A percentile compares a stretch with the other conserved stretches of the same genome.
Evolutionary conservation across 2,113 vertebrate species (phyloP).

Genomic region (Lagopus leucura): DNA sequence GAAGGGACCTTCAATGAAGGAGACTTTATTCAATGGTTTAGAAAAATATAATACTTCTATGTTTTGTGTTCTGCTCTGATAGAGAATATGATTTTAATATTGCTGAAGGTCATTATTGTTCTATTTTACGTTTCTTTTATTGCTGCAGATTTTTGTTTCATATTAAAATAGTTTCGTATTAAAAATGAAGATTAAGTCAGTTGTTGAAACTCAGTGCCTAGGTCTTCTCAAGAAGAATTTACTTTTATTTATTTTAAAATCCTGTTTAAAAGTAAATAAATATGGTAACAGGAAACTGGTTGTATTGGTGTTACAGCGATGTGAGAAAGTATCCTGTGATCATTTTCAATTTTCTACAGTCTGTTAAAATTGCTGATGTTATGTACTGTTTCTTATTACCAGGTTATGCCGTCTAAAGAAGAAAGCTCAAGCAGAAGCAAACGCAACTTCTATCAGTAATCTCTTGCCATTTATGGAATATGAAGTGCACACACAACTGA

Average conservation of each 20-base stretch:
- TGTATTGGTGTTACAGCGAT: neutral
- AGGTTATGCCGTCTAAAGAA: conserved; percentile 97
- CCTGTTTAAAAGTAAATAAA: neutral
- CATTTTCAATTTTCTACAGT: accelerated
- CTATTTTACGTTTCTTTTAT: neutral
- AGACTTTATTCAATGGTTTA: neutral
- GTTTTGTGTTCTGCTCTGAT: neutral
- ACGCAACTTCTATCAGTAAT: conserved; percentile 94
- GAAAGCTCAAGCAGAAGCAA: conserved; percentile 96
- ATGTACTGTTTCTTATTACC: neutral
- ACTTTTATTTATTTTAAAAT: neutral
- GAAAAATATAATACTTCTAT: neutral
- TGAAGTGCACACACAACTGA: conserved; percentile 96
- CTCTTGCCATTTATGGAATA: conserved; percentile 98
- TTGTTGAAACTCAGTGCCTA: neutral
- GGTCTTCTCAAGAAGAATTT: neutral
- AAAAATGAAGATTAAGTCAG: neutral
- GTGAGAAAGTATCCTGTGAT: neutral
- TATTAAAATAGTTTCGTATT: neutral
- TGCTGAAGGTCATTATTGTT: neutral
- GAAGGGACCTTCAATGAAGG: neutral
- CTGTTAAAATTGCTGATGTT: neutral
- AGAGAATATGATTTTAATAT: neutral
- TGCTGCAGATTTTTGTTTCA: neutral
- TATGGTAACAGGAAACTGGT: neutral